Conservation (phyloP, 2,113 vertebrate species). For the Corythornis madagascariensis region DNA sequence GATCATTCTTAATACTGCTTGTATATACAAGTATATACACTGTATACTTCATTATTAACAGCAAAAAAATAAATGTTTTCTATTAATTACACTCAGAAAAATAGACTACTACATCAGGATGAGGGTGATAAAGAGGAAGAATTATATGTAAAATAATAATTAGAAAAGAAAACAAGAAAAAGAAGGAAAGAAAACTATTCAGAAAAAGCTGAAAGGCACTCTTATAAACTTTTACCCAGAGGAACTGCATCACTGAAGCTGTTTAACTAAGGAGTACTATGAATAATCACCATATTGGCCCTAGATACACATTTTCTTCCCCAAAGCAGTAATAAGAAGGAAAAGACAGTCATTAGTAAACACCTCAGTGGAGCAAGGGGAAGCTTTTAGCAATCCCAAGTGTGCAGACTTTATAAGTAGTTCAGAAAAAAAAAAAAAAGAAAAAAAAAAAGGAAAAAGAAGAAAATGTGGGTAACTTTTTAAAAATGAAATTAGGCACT, state of each 20-base stretch:
- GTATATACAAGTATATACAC: not conserved
- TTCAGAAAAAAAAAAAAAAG: not conserved
- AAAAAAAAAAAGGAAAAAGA: not conserved
- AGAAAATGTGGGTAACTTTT: constrained; percentile 33
- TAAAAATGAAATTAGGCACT: not conserved
- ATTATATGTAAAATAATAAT: not conserved
- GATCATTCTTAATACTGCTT: not conserved
- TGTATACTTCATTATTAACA: not conserved
- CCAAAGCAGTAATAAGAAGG: constrained; percentile 36
- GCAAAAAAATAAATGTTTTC: not conserved
- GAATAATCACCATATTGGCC: constrained; percentile 29
- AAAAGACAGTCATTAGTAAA: constrained; percentile 35
- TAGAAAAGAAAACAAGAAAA: not conserved
- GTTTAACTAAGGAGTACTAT: constrained; percentile 30
- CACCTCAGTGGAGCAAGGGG: constrained; percentile 4
- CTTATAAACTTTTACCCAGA: constrained; percentile 13
- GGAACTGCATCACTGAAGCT: not conserved
- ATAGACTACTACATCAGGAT: not conserved
- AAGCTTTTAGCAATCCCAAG: constrained; percentile 42
- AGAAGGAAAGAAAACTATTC: not conserved
- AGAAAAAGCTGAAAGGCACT: constrained; percentile 1
- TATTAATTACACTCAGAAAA: not conserved
- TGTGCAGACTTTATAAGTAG: constrained; percentile 15
- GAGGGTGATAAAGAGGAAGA: not conserved
- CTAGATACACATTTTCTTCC: constrained; percentile 45